Conservation (phyloP, 2,113 vertebrate species). For the Onychorhynchus coronatus region DNA sequence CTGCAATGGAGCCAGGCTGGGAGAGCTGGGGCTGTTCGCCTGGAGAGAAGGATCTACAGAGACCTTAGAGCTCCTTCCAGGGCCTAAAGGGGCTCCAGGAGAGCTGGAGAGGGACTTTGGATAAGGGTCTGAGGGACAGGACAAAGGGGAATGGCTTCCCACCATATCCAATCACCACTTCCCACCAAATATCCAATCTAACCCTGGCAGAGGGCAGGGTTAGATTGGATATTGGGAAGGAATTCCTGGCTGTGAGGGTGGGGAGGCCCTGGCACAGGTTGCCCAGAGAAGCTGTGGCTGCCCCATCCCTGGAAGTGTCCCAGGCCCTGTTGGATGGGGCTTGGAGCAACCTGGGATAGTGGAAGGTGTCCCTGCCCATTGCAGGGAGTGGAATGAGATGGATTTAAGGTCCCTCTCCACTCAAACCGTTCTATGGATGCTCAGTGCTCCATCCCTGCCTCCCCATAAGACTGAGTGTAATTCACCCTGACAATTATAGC, state of each 20-base stretch:
- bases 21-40: background rate
- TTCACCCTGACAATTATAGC: background rate
- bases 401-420: background rate
- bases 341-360: background rate
- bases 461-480: background rate
- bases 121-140: background rate
- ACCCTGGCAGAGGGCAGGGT: too few species aligned
- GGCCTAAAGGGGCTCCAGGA: background rate
- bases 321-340: rapidly evolving
- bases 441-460: background rate
- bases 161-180: too few species aligned
- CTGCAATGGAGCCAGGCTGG: background rate
- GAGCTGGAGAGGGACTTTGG: background rate
- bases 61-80: background rate
- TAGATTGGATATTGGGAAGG: background rate
- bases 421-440: background rate
- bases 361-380: background rate
- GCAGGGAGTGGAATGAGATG: background rate
- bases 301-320: background rate
- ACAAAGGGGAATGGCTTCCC: background rate
- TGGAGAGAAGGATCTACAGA: background rate
- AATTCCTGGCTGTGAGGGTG: background rate
- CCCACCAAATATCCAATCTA: too few species aligned
- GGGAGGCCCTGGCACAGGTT: rapidly evolving
- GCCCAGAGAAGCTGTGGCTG: background rate